Base-by-base conservation (phyloP, 2,888 invertebrate genomes). In the Brachypalpus laphriformis region DNA sequence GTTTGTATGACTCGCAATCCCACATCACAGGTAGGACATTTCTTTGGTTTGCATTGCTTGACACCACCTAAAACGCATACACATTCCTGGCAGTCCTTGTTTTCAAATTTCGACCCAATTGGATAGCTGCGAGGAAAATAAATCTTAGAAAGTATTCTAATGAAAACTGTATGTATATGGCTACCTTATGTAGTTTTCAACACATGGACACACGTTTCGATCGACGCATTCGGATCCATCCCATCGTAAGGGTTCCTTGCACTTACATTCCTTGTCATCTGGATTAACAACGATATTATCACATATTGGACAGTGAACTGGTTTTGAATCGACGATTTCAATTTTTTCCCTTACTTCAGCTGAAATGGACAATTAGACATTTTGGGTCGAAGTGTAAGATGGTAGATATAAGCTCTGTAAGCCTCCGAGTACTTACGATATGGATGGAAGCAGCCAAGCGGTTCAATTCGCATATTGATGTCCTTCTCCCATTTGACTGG, bases 81-180 rank as follows among this genome's bases (percentile, higher is more conserved):
- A 89, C 98, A 98, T 87, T 96, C 94, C 86, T 95, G 94, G 89
- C 98, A 98, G 86, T 95, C 94, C 8, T 94, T 93, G 47, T 95
- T 95, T 87, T 95, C 94, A 90, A 95, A 97, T 11, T 93, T 92
- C 0, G 94, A 93, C 0, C 96, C 96, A 42, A 96, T 95, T 0
- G 94, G 92, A 90, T 96, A 96, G n/a, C 95, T 96, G 20, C 20
- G 18, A 18, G 1, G 25, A 20, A 11, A 37, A 8, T 6, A 18
- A 11, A 31, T 31, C 7, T 34, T 16, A 68, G 71, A 11, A 16
- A n/a, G 18, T 45, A n/a, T 42, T 49, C 72, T 82, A 42, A 25
- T 28, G 0, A 0, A 56, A 34, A 20, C 47, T 1, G 7, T n/a
- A n/a, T n/a, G 8, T 42, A 3, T 18, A 20, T 18, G 91, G 93